A percentile compares a stretch with the other conserved stretches of the same genome.
These are phyloP conservation scores for Salvelinus namaycush DNA, from an alignment of 2,113 vertebrate genomes.

Conservation along the genomic window DNA sequence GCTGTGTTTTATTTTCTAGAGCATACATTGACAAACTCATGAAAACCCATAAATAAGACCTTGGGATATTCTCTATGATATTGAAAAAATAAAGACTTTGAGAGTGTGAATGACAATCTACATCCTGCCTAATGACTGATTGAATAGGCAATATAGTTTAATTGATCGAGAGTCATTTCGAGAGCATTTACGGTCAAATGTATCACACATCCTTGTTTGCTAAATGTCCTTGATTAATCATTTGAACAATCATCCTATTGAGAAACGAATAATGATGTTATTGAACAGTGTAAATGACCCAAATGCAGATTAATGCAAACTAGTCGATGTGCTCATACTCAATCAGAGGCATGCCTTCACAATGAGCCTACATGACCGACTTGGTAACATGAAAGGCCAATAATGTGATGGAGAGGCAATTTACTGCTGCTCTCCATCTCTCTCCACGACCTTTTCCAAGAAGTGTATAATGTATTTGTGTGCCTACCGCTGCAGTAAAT, in stretches of 20 bases:
- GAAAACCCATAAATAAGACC: neutral
- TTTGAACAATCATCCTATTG: neutral
- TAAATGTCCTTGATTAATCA: conserved; percentile 1
- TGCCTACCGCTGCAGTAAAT: conserved; percentile 67
- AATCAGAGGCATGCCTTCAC: conserved; percentile 42
- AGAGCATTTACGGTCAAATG: neutral
- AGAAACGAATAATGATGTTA: neutral
- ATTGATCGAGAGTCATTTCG: neutral
- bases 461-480: conserved; percentile 66
- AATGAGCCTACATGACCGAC: conserved; percentile 34
- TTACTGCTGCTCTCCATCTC: conserved; percentile 69
- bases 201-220: neutral
- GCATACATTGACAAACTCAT: neutral
- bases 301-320: conserved; percentile 41
- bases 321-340: conserved; percentile 32
- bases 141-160: neutral
- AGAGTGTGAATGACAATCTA: neutral
- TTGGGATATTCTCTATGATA: neutral
- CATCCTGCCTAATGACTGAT: neutral
- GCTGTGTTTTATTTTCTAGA: neutral
- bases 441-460: conserved; percentile 74
- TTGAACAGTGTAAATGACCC: conserved; percentile 15
- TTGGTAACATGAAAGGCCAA: conserved; percentile 55
- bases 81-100: neutral
- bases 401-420: conserved; percentile 69